Base-by-base conservation (phyloP, 2,888 invertebrate species). In the Ditula angustiorana region DNA sequence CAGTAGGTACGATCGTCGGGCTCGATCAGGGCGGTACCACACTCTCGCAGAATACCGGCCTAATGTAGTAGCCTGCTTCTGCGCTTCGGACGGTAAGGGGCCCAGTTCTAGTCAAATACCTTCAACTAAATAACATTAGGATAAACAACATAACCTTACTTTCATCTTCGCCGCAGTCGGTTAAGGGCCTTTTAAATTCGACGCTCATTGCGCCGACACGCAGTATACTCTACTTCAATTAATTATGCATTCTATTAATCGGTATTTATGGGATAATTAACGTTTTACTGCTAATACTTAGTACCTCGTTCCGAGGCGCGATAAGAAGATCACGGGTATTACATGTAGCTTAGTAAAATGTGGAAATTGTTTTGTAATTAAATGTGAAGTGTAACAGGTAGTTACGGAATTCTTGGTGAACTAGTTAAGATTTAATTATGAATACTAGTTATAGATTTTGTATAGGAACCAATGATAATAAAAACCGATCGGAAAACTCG, bases 231-330 rank as follows among this genome's bases (percentile, higher is more conserved):
- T 1, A 33, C 52, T 41, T 56, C 16, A 78, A 78, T 80, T 79
- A 77, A 77, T 79, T 74, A 75, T 68, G 70, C 61, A 70, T 72
- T 72, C 74, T 65, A 71, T 74, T 72, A 74, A 75, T 73, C 68
- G 59, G 69, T 74, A 75, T 80, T 78, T 79, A 79, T 72, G 71
- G 71, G 55, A 70, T 74, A 73, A 77, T 76, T 74, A 80, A 71
- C 63, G 66, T 70, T 72, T 73, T 67, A 73, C 55, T 58, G 60
- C 61, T 50, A 50, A 35, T 53, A 52, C 52, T 52, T 52, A 52
- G 60, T 37, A 19, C 53, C 33, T 24, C 35, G 53, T 53, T 56
- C 26, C 41, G n/a, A 19, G n/a, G 13, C 37, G 35, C 24, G 37
- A 21, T 65, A 67, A 69, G 56, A 47, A 61, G 69, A 59, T 69